Base-by-base conservation (phyloP, 2,797 vertebrate genomes). In the Molossus molossus region DNA sequence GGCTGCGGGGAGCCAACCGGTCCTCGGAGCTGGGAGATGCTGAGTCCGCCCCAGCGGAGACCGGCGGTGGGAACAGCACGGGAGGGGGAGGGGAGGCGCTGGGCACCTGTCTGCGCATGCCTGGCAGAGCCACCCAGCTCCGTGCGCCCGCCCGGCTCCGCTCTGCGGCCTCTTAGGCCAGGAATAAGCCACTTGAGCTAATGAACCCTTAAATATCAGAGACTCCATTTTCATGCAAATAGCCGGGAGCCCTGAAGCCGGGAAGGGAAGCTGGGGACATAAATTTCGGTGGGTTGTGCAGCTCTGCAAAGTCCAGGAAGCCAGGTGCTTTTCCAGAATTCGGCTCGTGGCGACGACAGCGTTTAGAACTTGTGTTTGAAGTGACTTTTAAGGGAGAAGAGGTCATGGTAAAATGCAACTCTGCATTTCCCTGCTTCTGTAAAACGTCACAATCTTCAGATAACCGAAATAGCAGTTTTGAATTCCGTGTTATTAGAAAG, bases 171-270 rank as follows among this genome's bases (percentile, higher is more conserved):
- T 45, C 40, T 45, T 45, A 45, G 40, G 3, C 40, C 40, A 45
- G 27, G 27, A 94, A 50, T 10, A 95, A 93, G n/a, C 72, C 80
- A 37, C 48, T 91, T 29, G 90, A 94, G 95, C 57, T 87, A 21
- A 73, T 83, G 58, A 96, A 81, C 94, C 33, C 53, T 95, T 15
- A 85, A 96, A 40, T 86, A 96, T 73, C 27, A 95, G 29, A 97
- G 92, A 77, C 15, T 93, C 77, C 64, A 29, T 96, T 96, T 93
- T 90, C 93, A 91, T 65, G 96, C 95, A 97, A 97, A 37, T 89
- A 69, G 69, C 87, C 84, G 62, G 76, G 86, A 96, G 90, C 87
- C 87, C 50, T 94, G 88, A 91, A 93, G 86, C 93, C 83, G 50
- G 83, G 65, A 67, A 69, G 83, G 72, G 79, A 87, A 88, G 81